phyloP scores from a whole-genome alignment of 2,888 invertebrate species.

The Aspidiotus rigidus region DNA sequence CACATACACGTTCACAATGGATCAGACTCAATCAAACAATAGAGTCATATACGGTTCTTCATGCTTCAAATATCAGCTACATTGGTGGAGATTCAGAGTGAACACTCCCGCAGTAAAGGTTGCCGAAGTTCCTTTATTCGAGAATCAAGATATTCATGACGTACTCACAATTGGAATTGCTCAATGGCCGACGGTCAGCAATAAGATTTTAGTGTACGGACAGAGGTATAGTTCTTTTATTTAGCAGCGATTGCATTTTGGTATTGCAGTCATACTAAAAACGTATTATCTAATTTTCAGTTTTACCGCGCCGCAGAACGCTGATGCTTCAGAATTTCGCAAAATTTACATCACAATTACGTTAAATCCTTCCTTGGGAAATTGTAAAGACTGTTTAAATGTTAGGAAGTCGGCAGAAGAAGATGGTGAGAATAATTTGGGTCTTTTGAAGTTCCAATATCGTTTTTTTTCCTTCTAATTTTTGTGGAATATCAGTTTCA shows the following conservation, averaged over 20 bases:
- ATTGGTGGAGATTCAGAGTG: constrained; percentile 57
- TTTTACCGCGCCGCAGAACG: constrained; percentile 33
- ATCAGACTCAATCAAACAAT: constrained; percentile 40
- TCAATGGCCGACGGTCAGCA: constrained; percentile 60
- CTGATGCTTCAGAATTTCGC: constrained; percentile 34
- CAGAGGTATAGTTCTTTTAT: constrained; percentile 49
- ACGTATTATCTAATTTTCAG: neutral
- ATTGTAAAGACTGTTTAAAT: constrained; percentile 52
- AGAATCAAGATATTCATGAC: constrained; percentile 45
- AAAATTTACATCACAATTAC: constrained; percentile 58
- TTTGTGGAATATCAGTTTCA: constrained; percentile 42
- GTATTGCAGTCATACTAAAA: neutral
- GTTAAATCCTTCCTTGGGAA: constrained; percentile 55
- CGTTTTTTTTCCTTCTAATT: neutral
- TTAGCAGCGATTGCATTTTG: no score
- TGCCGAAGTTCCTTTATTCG: constrained; percentile 53
- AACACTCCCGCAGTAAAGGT: constrained; percentile 50
- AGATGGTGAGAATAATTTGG: constrained; percentile 42
- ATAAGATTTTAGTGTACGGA: constrained; percentile 59
- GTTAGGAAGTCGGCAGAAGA: constrained; percentile 48
- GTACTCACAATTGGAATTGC: constrained; percentile 55
- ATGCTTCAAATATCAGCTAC: constrained; percentile 53
- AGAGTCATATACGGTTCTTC: constrained; percentile 35
- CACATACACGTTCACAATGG: constrained; percentile 66
- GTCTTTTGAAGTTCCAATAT: neutral